Percentiles rank a stretch among this genome's conserved stretches.
Evolutionary conservation across 30 jellyfish, hydroid and myxozoan species (phyloP).

Genomic region (Hydractinia echinata): DNA sequence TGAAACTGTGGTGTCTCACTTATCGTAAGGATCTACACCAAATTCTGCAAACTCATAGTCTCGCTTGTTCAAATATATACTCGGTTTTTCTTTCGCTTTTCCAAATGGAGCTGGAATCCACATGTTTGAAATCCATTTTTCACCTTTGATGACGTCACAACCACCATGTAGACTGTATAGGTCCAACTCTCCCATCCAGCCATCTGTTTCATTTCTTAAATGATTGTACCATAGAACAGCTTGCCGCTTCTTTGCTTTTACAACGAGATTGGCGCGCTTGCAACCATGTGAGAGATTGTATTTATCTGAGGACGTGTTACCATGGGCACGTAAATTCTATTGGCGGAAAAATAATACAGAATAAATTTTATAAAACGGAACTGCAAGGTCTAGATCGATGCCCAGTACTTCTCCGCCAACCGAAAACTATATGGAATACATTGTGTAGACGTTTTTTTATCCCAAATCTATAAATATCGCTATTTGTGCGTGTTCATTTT

Average conservation of each 20-base stretch:
- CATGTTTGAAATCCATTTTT: constrained; percentile 94
- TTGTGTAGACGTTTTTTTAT: too few relatives aligned
- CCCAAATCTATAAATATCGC: too few relatives aligned
- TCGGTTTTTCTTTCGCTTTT: constrained; percentile 35
- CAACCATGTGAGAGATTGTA: constrained; percentile 82
- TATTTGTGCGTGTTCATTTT: too few relatives aligned
- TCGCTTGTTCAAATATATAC: constrained; percentile 73
- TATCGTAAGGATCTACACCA: too few relatives aligned
- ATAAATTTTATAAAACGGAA: too few relatives aligned
- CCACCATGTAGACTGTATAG: constrained; percentile 95
- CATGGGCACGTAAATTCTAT: constrained; percentile 39
- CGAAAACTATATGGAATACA: too few relatives aligned
- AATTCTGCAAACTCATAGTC: constrained; percentile 62
- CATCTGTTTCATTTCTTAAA: constrained; percentile 56
- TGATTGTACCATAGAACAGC: constrained; percentile 99
- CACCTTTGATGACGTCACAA: constrained; percentile 93
- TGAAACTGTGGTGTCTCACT: too few relatives aligned
- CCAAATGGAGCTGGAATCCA: constrained; percentile 98
- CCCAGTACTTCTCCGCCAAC: too few relatives aligned
- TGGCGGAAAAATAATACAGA: too few relatives aligned
- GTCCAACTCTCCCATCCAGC: constrained; percentile 96
- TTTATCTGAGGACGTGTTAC: constrained; percentile 51
- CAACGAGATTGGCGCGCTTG: constrained; percentile 67
- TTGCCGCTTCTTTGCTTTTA: constrained; percentile 67
- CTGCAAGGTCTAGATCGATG: too few relatives aligned